Evolutionary conservation across 1,140 invertebrate genomes (phyloP).

Genomic region (Ruditapes philippinarum): DNA sequence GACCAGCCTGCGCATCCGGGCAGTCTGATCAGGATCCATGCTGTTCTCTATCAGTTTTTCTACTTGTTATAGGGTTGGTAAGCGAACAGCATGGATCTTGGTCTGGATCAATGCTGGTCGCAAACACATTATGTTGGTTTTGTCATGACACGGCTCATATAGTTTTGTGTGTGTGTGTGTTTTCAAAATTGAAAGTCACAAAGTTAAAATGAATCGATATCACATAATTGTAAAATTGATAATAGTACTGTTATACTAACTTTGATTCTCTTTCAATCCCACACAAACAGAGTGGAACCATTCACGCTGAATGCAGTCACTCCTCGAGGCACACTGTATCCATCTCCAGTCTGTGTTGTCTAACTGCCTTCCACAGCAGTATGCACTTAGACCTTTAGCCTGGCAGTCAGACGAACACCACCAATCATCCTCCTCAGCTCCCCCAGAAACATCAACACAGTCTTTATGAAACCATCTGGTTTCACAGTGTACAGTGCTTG

Average conservation of each 20-base stretch:
- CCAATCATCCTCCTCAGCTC: slow-evolving; percentile 17
- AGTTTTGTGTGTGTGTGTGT: too few relatives aligned
- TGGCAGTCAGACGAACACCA: slow-evolving; percentile 21
- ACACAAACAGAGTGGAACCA: slow-evolving; percentile 5
- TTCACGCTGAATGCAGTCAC: neutral
- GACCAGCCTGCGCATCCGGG: too few relatives aligned
- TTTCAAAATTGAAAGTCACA: too few relatives aligned
- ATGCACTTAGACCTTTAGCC: neutral
- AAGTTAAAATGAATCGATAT: too few relatives aligned
- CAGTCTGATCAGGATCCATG: too few relatives aligned
- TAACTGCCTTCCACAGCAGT: neutral
- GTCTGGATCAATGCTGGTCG: too few relatives aligned
- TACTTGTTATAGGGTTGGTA: too few relatives aligned
- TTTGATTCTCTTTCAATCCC: neutral
- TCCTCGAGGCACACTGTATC: neutral
- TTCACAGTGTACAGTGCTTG: neutral
- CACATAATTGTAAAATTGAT: too few relatives aligned
- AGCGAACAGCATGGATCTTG: too few relatives aligned
- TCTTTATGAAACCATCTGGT: slow-evolving; percentile 30
- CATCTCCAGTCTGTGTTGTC: neutral
- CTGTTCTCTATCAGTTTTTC: too few relatives aligned
- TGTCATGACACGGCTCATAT: too few relatives aligned
- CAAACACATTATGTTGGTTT: too few relatives aligned
- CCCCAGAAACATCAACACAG: neutral
- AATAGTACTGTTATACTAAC: neutral